Base-by-base conservation (phyloP, 2,113 vertebrate genomes). In the Syngnathus typhle region DNA sequence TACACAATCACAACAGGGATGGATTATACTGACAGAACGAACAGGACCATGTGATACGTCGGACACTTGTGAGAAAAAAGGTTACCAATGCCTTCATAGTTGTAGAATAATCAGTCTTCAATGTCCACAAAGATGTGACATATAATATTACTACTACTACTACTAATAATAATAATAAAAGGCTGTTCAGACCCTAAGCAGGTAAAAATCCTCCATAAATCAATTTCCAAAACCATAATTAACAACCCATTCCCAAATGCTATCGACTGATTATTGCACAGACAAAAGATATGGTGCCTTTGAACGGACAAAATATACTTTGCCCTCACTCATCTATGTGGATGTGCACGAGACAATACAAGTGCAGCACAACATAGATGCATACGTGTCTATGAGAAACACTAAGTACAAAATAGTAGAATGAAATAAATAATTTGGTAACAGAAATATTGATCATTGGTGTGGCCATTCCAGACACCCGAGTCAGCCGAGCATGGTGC, bases 271-370 rank as follows among this genome's bases (percentile, higher is more conserved):
- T 36, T 41, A 21, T 21, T 38, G 27, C 36, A 3, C 6, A 18
- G 55, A 37, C 32, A 58, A 32, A 56, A 37, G 46, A 9, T 47
- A 47, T 13, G 18, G 18, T 49, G 46, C 46, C 46, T 49, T 9
- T 58, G 15, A 27, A 8, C 27, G 18, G 23, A 36, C 60, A 62
- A 79, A 82, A 85, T 72, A 84, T 73, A 85, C 80, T 71, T 83
- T 71, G 73, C 66, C 60, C 69, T 65, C 68, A 47, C 44, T 47
- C 44, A 60, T 62, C 19, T 62, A 51, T 71, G 75, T 60, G 21
- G 4, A 16, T 27, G 19, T 44, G 7, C 9, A 60, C 0, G 4
- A 64, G 19, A 68, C 37, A 65, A 52, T 55, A 27, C 70, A 75
- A 66, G 32, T 65, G 64, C 63, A 54, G 68, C 65, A 74, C 9